Evolutionary conservation across 2,113 vertebrate species (phyloP), one percentile per base, ranked within the genome.

Genomic region (Trogon surrucura): DNA sequence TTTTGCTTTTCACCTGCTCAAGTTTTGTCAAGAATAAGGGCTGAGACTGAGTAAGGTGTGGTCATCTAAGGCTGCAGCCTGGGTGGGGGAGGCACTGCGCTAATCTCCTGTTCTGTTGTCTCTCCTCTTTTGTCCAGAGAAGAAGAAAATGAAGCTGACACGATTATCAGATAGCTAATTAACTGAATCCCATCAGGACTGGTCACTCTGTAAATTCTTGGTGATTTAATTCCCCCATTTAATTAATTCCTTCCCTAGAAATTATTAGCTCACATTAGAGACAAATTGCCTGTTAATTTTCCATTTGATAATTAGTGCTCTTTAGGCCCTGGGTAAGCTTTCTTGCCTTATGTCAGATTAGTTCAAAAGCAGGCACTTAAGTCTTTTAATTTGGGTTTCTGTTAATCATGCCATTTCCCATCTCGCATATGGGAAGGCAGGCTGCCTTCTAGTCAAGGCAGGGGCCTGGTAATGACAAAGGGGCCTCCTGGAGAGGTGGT

Each of bases 251-350:
- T 84, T 26, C 44, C 17, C 30, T 62, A 84, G 50, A 93, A 92
- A 78, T 32, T 3, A 94, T 87, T 90, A 89, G 73, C n/a, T 86
- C 22, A 62, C 73, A 87, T 96, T 91, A 93, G 70, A 92, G 73
- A 53, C 16, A 11, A 95, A 93, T 96, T 94, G 61, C 65, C n/a
- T 79, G 70, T 47, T 93, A 50, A 91, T 93, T 95, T 92, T 89
- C 69, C 51, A 44, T 93, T 65, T 85, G 77, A 83, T 88, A 86
- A 93, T 90, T 70, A 85, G 58, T 56, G 44, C 9, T 80, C 57
- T 90, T 78, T 44, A 80, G 80, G 54, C 45, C 22, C 58, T 29
- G 21, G 34, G 84, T 85, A 78, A 95, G 32, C 44, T 78, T 88
- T 66, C 71, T 78, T 69, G 34, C 44, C 15, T 80, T 30, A 18